Percentiles rank a stretch among this genome's conserved stretches.
Evolutionary conservation across 2,113 vertebrate species (phyloP).

Genomic region (Isurus oxyrinchus): DNA sequence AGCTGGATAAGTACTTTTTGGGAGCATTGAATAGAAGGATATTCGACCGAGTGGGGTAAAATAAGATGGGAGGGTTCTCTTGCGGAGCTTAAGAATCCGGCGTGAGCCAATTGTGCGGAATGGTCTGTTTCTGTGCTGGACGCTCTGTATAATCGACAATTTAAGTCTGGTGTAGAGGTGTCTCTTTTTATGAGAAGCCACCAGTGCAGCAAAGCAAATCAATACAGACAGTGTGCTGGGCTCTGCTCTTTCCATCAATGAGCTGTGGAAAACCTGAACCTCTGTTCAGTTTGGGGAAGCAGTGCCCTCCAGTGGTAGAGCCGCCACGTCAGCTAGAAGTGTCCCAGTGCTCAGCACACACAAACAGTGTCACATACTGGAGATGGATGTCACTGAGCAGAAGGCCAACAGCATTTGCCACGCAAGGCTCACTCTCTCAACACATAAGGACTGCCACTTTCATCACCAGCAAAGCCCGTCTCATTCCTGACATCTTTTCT

Average conservation of each 20-base stretch:
- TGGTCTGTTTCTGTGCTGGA: not conserved
- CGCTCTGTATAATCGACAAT: not conserved
- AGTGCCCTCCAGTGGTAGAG: not conserved
- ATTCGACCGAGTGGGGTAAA: not conserved
- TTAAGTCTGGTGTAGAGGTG: not conserved
- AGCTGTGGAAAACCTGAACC: not conserved
- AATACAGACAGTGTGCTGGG: not conserved
- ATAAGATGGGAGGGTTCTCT: not conserved
- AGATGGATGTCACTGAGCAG: not conserved
- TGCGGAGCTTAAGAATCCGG: too few relatives aligned
- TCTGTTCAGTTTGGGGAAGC: not conserved
- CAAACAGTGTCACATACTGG: not conserved
- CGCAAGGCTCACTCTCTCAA: not conserved
- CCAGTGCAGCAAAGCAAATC: not conserved
- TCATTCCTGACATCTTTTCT: not conserved
- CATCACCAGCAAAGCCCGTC: not conserved
- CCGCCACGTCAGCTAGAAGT: too few relatives aligned
- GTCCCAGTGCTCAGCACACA: not conserved
- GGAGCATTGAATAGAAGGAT: not conserved
- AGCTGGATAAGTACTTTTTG: not conserved
- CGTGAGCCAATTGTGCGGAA: not conserved
- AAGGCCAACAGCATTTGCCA: not conserved
- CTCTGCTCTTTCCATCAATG: not conserved
- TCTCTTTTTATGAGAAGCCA: not conserved
- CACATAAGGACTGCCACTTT: not conserved